Evolutionary conservation across 2,113 vertebrate genomes (phyloP).

Genomic region (Rhodinocichla rosea): DNA sequence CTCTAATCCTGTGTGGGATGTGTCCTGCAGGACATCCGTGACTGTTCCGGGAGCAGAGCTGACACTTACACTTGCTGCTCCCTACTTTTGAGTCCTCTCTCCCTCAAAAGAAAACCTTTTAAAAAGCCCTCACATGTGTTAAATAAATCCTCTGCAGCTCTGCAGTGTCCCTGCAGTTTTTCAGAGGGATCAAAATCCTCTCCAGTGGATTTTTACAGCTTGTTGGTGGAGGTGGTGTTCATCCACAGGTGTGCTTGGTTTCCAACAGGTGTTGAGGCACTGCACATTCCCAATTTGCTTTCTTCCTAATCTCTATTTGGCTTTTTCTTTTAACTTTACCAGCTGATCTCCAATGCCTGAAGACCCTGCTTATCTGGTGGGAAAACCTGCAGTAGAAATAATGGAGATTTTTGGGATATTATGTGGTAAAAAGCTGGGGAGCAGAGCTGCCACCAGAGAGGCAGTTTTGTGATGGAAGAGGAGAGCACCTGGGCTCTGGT

Average conservation of each 20-base stretch:
- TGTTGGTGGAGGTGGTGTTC: not conserved
- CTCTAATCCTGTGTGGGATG: not conserved
- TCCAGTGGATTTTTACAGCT: not conserved
- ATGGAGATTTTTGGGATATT: not conserved
- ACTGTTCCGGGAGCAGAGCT: rapidly evolving
- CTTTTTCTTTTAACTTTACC: not conserved
- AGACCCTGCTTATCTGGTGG: not conserved
- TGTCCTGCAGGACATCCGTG: not conserved
- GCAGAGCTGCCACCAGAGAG: rapidly evolving
- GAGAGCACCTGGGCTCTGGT: not conserved
- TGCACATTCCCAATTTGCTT: not conserved
- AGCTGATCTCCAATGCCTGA: not conserved
- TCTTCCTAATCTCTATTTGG: not conserved
- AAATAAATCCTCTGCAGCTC: not conserved
- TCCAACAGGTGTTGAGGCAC: not conserved
- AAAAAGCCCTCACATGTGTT: rapidly evolving
- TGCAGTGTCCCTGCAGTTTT: not conserved
- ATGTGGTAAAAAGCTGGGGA: not conserved
- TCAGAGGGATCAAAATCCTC: not conserved
- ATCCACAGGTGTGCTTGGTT: not conserved
- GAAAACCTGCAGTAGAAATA: not conserved
- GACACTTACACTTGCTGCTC: not conserved
- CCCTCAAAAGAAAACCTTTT: not conserved
- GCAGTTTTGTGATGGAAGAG: rapidly evolving
- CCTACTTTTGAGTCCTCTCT: not conserved